phyloP scores from a whole-genome alignment of 1,140 invertebrate species.

The Carposina sasakii region DNA sequence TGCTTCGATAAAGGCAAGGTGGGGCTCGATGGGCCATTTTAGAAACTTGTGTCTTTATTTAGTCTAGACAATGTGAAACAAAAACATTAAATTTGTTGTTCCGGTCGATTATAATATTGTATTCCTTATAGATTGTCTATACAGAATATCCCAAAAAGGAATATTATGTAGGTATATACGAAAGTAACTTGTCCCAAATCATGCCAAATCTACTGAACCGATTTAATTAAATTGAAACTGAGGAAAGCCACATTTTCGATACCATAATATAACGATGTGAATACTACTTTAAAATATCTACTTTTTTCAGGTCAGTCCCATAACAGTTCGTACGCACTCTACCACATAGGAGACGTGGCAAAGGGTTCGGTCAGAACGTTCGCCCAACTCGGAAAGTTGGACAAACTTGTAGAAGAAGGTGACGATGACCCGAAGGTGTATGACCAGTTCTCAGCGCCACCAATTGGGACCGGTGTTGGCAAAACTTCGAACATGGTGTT shows the following conservation, averaged over 20 bases:
- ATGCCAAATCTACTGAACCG: no score
- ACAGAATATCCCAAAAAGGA: no score
- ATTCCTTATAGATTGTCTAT: no score
- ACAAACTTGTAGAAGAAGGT: conserved; percentile 77
- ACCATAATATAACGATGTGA: neutral
- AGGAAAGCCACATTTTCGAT: neutral
- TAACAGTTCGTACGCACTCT: conserved; percentile 84
- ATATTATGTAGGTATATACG: no score
- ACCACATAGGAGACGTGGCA: conserved; percentile 82
- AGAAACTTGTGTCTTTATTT: neutral
- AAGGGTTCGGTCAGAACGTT: conserved; percentile 83
- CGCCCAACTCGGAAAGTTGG: conserved; percentile 84
- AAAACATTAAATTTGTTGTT: no score
- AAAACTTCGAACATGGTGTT: conserved; percentile 86
- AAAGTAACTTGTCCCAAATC: no score
- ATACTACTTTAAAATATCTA: neutral
- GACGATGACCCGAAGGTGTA: conserved; percentile 75
- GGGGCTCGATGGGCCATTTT: conserved; percentile 13
- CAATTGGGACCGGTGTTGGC: conserved; percentile 82
- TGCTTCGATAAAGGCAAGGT: conserved; percentile 29
- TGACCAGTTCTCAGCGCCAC: conserved; percentile 87
- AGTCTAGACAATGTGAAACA: no score
- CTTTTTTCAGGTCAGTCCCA: conserved; percentile 87
- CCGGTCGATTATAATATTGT: no score
- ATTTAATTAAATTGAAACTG: no score